phyloP scores from a whole-genome alignment of 2,113 vertebrate species.

The Xyrauchen texanus region DNA sequence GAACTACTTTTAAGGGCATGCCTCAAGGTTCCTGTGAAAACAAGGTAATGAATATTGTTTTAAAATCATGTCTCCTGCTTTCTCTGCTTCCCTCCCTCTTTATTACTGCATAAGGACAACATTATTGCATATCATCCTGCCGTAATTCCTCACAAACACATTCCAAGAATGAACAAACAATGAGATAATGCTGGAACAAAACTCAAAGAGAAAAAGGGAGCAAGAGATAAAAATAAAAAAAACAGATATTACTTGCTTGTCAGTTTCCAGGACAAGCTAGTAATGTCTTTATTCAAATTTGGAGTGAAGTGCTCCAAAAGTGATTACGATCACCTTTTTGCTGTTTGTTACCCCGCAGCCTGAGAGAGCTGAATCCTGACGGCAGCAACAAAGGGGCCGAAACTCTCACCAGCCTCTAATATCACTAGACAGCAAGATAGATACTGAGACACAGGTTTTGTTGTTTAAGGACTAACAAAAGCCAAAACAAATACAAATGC shows the following conservation, averaged over 20 bases:
- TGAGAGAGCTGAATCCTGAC: conserved; percentile 18
- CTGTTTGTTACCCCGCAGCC: neutral
- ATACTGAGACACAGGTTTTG: conserved; percentile 11
- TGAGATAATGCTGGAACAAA: conserved; percentile 6
- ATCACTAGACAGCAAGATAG: conserved; percentile 21
- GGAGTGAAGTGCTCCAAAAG: neutral
- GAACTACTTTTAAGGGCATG: no score
- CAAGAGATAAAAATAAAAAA: neutral
- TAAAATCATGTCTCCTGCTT: neutral
- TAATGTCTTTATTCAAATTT: conserved; percentile 22
- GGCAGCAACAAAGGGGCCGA: conserved; percentile 8
- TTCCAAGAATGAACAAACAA: conserved; percentile 23
- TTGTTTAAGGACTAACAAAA: conserved; percentile 24
- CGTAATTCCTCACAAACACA: conserved; percentile 13
- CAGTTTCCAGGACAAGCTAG: conserved; percentile 1
- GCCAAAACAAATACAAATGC: conserved; percentile 36
- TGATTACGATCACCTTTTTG: conserved; percentile 30
- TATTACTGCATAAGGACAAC: no score
- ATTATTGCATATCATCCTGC: neutral
- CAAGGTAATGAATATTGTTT: conserved; percentile 11
- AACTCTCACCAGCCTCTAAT: conserved; percentile 14
- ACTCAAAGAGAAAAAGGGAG: neutral
- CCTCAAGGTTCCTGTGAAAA: conserved; percentile 12
- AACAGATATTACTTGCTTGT: conserved; percentile 11
- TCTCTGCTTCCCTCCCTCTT: neutral